Base-by-base conservation (phyloP, 2,113 vertebrate genomes). In the Thryonomys swinderianus region DNA sequence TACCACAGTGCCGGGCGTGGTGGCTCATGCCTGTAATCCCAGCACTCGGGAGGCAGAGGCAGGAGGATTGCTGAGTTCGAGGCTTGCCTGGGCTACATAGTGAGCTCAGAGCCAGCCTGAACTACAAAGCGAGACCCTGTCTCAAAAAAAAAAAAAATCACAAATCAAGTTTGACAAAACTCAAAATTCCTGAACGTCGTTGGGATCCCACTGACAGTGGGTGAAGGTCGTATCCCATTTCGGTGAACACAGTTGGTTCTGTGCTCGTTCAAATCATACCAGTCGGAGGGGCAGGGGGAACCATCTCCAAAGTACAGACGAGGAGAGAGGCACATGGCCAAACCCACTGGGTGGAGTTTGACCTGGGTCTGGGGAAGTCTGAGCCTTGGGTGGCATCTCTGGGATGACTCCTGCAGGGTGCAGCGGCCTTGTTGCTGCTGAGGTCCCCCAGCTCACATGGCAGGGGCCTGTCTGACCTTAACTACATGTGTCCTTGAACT, bases 241-340 rank as follows among this genome's bases (percentile, higher is more conserved):
- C 89, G 81, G 79, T 94, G 90, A 95, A 94, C 82, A 90, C 6
- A 74, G 76, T 74, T 82, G 80, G 91, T 93, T 91, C 87, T 73
- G 11, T 61, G 51, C 85, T 94, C 82, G 95, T 79, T 93, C 94
- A 90, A 90, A 86, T 95, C 93, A 67, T 67, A 78, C n/a, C n/a
- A n/a, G n/a, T n/a, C n/a, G n/a, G n/a, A n/a, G n/a, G n/a, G n/a
- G n/a, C n/a, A n/a, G n/a, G n/a, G n/a, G n/a, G n/a, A n/a, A n/a
- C n/a, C n/a, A n/a, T n/a, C n/a, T n/a, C n/a, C 48, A 10, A 10
- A 51, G 48, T 51, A 51, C 48, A 51, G 48, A 51, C 48, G n/a
- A 51, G 48, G 20, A 67, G 53, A 34, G 69, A 53, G 37, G 62
- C 25, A 42, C 0, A 1, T 25, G 51, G 30, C 14, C 23, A 59